Evolutionary conservation across 2,888 invertebrate genomes (phyloP), one percentile per base, ranked within the genome.

Genomic region (Ametastegia equiseti): DNA sequence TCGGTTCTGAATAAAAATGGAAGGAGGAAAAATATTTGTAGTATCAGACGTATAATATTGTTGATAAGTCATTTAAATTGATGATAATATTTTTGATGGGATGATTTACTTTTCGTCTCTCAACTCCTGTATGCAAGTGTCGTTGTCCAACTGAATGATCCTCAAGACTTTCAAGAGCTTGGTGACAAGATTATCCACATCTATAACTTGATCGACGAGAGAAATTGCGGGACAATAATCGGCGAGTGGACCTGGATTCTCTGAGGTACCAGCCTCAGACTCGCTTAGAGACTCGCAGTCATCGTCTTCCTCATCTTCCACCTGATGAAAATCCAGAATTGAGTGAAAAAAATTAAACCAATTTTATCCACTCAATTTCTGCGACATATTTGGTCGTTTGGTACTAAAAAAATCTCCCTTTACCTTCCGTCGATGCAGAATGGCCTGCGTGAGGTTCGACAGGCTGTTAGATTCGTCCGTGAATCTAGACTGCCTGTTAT

Each of bases 391-490:
- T 78, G n/a, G 23, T 5, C n/a, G 23, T 23, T 54, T 42, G 7
- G 19, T 36, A 69, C 30, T 2, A 50, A n/a, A 30, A 15, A 73
- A 57, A 15, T 54, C 67, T 30, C 42, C 63, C 13, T 54, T 54
- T 83, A 88, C 89, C 85, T 95, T 94, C 87, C 96, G 96, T 0
- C 96, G 94, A 88, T 94, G 94, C 73, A 95, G 93, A 88, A 96
- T 96, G 79, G 96, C 96, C 86, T 96, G 96, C 0, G 96, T 96
- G 9, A 97, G 92, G 90, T 95, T 96, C 87, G 96, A 96, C 60
- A 97, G 93, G 60, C 91, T 91, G 39, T 87, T 88, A 27, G 96
- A 96, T 88, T 96, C 96, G 85, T 94, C 94, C 69, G 85, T 86
- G 78, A 86, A 84, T 50, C 86, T 88, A 6, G 85, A 84, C 80